Evolutionary conservation across 2,797 vertebrate genomes (phyloP).

Genomic region (Sebastes minor): DNA sequence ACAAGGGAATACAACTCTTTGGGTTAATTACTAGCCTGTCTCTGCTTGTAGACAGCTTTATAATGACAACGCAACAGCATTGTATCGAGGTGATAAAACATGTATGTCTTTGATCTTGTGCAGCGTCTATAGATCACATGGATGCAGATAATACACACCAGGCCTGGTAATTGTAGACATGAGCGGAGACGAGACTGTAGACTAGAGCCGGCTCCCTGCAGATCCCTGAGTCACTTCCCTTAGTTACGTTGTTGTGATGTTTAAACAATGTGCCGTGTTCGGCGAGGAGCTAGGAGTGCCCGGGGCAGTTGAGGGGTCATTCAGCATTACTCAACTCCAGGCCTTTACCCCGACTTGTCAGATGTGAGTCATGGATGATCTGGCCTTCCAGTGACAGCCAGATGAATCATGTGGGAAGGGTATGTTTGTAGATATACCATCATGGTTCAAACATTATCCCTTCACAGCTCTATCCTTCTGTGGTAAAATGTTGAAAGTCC

Average conservation of each 20-base stretch:
- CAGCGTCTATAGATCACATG: not conserved
- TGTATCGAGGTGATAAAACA: conserved; percentile 4
- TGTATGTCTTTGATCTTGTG: conserved; percentile 11
- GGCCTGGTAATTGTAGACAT: conserved; percentile 40
- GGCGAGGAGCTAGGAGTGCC: conserved; percentile 17
- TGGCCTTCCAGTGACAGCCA: not conserved
- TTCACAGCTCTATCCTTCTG: not conserved
- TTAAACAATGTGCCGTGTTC: conserved; percentile 1
- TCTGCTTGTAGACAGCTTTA: not conserved
- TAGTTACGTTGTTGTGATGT: conserved; percentile 58
- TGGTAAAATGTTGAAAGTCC: not conserved
- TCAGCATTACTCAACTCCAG: conserved; percentile 29
- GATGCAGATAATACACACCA: conserved; percentile 1
- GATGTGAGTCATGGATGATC: conserved; percentile 55
- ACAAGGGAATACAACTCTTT: not conserved
- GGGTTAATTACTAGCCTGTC: conserved; percentile 11
- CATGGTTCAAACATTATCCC: not conserved
- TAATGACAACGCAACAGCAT: conserved; percentile 48
- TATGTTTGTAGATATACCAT: not conserved
- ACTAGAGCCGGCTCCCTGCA: not conserved
- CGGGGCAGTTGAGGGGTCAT: conserved; percentile 24
- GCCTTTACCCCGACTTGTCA: not conserved
- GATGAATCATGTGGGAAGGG: not conserved
- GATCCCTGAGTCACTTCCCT: conserved; percentile 72
- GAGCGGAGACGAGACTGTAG: not conserved